Conservation (phyloP, 2,113 vertebrate genomes). For the Leptobrachium leishanense region DNA sequence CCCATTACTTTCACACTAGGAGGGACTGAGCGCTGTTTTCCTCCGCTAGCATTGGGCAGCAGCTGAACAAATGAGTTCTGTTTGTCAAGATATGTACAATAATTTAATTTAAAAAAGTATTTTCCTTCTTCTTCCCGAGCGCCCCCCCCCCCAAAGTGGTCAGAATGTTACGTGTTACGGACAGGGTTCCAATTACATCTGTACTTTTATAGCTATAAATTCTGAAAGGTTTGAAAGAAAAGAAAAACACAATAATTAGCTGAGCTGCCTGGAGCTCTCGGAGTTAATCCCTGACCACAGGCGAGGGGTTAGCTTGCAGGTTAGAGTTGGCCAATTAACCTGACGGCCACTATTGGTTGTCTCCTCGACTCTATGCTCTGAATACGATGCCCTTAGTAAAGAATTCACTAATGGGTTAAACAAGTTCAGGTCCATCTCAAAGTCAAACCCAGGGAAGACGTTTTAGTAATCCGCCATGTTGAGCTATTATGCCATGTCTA, state of each 20-base stretch:
- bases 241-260: background rate
- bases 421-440: too few relatives aligned
- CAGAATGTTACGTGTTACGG: background rate
- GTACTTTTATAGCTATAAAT: conserved; percentile 1
- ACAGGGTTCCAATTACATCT: background rate
- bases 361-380: too few relatives aligned
- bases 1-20: conserved; percentile 59
- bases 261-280: background rate
- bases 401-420: too few relatives aligned
- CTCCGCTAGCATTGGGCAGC: conserved; percentile 46
- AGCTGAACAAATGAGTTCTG: conserved; percentile 29
- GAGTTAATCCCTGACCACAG: background rate
- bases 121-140: background rate
- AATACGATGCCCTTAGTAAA: too few relatives aligned
- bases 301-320: too few relatives aligned
- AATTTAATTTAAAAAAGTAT: conserved; percentile 4
- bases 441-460: too few relatives aligned
- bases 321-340: too few relatives aligned
- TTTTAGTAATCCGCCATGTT: too few relatives aligned
- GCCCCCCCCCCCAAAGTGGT: background rate
- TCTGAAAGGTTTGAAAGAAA: background rate
- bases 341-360: too few relatives aligned
- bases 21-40: conserved; percentile 56
- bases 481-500: too few relatives aligned
- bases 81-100: conserved; percentile 19